These are phyloP conservation scores for Brachionichthys hirsutus DNA, from an alignment of 2,113 vertebrate species.

Conservation along the genomic window DNA sequence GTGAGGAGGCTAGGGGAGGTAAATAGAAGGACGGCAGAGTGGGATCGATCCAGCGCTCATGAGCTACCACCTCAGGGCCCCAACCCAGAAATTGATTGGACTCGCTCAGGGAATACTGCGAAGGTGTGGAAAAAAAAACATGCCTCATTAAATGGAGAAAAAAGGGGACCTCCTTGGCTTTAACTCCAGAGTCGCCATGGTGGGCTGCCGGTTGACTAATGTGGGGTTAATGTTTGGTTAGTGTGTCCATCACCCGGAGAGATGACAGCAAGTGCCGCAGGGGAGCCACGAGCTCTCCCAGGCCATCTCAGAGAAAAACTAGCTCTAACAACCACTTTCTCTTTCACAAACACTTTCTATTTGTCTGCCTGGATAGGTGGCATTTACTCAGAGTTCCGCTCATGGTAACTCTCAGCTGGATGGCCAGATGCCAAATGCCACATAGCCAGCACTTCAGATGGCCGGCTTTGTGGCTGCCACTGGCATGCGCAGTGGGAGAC, in stretches of 20 bases:
- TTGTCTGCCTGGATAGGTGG: slow-evolving; percentile 71
- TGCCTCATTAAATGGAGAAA: slow-evolving; percentile 46
- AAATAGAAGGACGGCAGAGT: slow-evolving; percentile 65
- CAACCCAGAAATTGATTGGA: slow-evolving; percentile 59
- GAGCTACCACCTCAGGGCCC: slow-evolving; percentile 71
- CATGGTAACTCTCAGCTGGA: slow-evolving; percentile 78
- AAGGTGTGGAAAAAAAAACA: slow-evolving; percentile 54
- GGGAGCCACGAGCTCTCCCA: slow-evolving; percentile 61
- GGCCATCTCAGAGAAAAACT: slow-evolving; percentile 61
- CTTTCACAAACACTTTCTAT: slow-evolving; percentile 56
- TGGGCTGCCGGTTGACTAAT: slow-evolving; percentile 50
- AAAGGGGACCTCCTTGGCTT: slow-evolving; percentile 35
- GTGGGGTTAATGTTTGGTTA: slow-evolving; percentile 69
- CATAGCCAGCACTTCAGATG: slow-evolving; percentile 55
- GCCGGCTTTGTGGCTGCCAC: slow-evolving; percentile 64
- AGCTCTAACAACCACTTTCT: slow-evolving; percentile 61
- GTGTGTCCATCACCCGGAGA: slow-evolving; percentile 65
- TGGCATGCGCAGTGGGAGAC: slow-evolving; percentile 65
- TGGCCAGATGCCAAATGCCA: slow-evolving; percentile 81
- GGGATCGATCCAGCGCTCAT: slow-evolving; percentile 76
- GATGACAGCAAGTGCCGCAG: slow-evolving; percentile 70
- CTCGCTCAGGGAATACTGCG: slow-evolving; percentile 45
- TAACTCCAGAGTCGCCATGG: slow-evolving; percentile 51
- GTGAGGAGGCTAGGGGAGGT: slow-evolving; percentile 48
- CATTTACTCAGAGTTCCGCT: slow-evolving; percentile 80